Evolutionary conservation across 2,888 invertebrate genomes (phyloP), one percentile per base, ranked within the genome.

Genomic region (Augiades crinisus): DNA sequence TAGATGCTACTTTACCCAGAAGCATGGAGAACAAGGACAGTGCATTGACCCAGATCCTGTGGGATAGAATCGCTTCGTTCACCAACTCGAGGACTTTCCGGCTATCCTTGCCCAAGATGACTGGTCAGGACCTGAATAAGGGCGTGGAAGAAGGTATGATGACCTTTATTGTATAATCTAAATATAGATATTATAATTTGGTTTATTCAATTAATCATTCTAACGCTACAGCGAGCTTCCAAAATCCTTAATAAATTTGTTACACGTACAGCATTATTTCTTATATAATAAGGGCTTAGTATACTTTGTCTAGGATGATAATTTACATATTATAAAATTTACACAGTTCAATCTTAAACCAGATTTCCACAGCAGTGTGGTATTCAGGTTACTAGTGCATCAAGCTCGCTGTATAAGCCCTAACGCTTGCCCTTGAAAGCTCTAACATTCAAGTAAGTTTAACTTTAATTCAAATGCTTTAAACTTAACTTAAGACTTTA

Each of bases 21-120:
- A 92, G 91, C 56, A 75, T 92, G 36, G 92, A 92, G 37, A 93
- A 92, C 54, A 92, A 93, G 63, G 94, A 95, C 55, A 92, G 92
- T 24, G 91, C 92, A 0, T 78, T 96, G 37, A 92, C 93, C 2
- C 91, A 91, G 31, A 91, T 95, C 89, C 81, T 96, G 8, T 90
- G 95, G 80, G 94, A 95, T 53, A 91, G 94, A 45, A 77, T 95
- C 12, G 92, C 94, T 4, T 90, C 92, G 36, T 92, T 95, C 64
- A 92, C 95, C 61, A 94, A 94, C 63, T 93, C 94, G 0, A 94
- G 95, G 72, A 94, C 94, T 24, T 79, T 96, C 37, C 95, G 95
- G 78, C 90, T 96, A 53, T 93, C 93, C 14, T 82, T 96, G 62
- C 96, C 96, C 0, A 94, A 93, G 72, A 82, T 95, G 53, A 90